Evolutionary conservation across 2,888 invertebrate genomes (phyloP), one percentile per base, ranked within the genome.

Genomic region (Frankliniella fusca): DNA sequence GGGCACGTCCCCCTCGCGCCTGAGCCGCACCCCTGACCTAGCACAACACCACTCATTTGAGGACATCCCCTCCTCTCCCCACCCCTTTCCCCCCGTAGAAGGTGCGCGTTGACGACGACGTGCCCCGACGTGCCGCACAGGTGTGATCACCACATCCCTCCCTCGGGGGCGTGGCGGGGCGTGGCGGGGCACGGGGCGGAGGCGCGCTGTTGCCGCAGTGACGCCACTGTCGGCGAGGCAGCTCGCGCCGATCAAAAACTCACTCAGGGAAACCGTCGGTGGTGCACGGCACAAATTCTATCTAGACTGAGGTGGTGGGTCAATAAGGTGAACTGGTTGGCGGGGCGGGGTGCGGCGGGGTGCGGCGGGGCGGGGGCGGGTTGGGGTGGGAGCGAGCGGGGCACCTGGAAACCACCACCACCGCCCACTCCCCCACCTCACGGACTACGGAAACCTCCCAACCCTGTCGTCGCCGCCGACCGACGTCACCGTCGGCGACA

Each of bases 131-230:
- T 61, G 70, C 70, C 70, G 70, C 27, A 76, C 70, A 76, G 70
- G 70, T 76, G 70, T 76, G 70, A 76, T 76, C 70, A 76, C 38
- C 38, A 38, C 70, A 23, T 76, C 70, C 70, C 70, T 76, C 70
- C 70, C 70, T 27, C 23, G 11, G 23, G 70, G 70, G 65, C 65
- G 9, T 9, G 65, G 70, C 70, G 23, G 70, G 70, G 11, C 70
- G 10, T 23, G 70, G 70, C 54, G 70, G 70, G 70, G 65, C 20
- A 3, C 12, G 65, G 23, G 23, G 23, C 23, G 70, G 23, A 12
- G 23, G 23, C 11, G 70, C 70, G 70, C 70, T 76, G 70, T 76
- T 76, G 70, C 70, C 70, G 70, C 70, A 70, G n/a, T 11, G 70
- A 11, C 70, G 70, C 70, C 70, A 12, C 38, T 38, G 38, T 20